These are phyloP conservation scores for Apamea anceps DNA, from an alignment of 2,888 invertebrate genomes.

Conservation along the genomic window DNA sequence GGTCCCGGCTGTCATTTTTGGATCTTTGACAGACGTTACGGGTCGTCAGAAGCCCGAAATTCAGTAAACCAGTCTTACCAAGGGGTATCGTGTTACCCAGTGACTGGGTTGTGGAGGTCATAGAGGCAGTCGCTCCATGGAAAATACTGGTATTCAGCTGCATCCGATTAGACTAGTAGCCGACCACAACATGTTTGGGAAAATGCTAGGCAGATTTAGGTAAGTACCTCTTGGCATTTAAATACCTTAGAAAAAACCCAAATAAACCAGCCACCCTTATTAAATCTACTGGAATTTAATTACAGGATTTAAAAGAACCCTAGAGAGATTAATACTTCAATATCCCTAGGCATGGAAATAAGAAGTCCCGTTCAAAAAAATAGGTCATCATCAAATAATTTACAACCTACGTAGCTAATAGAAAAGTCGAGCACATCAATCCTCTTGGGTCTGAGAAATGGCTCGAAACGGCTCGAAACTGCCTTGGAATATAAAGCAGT, in stretches of 20 bases:
- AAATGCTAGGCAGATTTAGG: too few species aligned
- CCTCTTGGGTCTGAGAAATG: constrained; percentile 32
- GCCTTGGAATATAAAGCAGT: constrained; percentile 46
- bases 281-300: constrained; percentile 7
- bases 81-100: too few species aligned
- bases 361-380: constrained; percentile 13
- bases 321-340: neutral
- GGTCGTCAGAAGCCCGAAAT: too few species aligned
- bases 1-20: too few species aligned
- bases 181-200: too few species aligned
- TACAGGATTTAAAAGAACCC: neutral
- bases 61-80: too few species aligned
- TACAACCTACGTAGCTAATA: constrained; percentile 23
- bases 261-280: neutral
- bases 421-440: constrained; percentile 48
- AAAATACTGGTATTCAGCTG: too few species aligned
- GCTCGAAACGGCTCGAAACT: constrained; percentile 15
- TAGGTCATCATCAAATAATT: constrained; percentile 44
- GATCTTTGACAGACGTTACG: too few species aligned
- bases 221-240: too few species aligned
- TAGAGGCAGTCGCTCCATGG: too few species aligned
- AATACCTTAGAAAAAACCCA: neutral
- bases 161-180: too few species aligned
- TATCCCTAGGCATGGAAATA: neutral
- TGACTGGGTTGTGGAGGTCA: too few species aligned